Base-by-base conservation (phyloP, 2,797 vertebrate genomes). In the Heterohyrax brucei region DNA sequence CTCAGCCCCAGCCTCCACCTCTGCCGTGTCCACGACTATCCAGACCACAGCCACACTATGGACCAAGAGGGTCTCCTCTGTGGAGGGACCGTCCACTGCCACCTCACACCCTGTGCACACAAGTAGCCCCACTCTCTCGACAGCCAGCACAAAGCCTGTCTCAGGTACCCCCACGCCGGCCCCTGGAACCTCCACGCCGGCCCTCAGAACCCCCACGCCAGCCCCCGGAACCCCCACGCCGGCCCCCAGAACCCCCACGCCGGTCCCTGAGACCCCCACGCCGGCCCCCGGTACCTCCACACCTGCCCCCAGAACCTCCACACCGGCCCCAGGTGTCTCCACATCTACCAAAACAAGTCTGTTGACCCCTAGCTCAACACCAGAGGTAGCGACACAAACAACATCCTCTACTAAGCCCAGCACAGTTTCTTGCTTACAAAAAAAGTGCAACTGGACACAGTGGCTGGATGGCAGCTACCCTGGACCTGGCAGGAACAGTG, bases 401-500 rank as follows among this genome's bases (percentile, higher is more conserved):
- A 76, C 7, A 0, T 28, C 26, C 5, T 28, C 0, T 0, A 16
- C 78, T 8, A 7, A 1, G 61, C 44, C 89, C 0, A 30, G 33
- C 5, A 22, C n/a, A 56, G 39, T 0, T 1, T 0, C 0, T 4
- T 99, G 99, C 14, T 28, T 5, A 0, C 77, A 79, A 70, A 90
- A 98, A 89, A 2, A 39, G 2, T 99, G 99, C 76, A 3, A 33
- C 2, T 99, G 99, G 99, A 97, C 98, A 0, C 2, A 0, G 1
- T 99, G 98, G 98, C 97, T 98, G 0, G 98, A 99, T 0, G 70
- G 91, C 18, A 96, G 97, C 88, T 98, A 98, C 1, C 98, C 98
- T 0, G 91, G 21, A 0, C 53, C 98, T 0, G 96, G 7, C 2
- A 97, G 62, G 0, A 0, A 98, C 1, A 93, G 98, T 5, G 99